Evolutionary conservation across 2,888 invertebrate genomes (phyloP), one percentile per base, ranked within the genome.

Genomic region (Conops quadrifasciatus): DNA sequence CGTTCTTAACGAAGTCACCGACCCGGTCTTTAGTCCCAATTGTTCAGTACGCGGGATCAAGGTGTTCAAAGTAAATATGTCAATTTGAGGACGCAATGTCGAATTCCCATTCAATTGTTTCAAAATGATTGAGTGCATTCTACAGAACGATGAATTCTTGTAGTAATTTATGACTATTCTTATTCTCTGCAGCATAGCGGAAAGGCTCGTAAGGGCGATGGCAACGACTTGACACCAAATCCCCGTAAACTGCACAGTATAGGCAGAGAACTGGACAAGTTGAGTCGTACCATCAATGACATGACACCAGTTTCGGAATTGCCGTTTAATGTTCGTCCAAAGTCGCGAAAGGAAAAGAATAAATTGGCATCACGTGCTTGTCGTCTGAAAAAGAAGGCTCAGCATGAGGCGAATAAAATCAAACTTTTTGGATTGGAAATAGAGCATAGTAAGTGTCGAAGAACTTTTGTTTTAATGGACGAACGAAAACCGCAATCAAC

Each of bases 381-480:
- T 84, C 91, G 98, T 47, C 88, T 98, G 81, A 98, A 98, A 90
- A 98, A 98, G 87, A 98, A 98, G 87, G 98, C 98, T 4, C 98
- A 98, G 83, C 98, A 98, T 85, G 98, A 98, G 87, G 98, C 98
- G 2, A 98, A 98, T 84, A 98, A 98, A 87, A 91, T 98, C 70
- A 98, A 98, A 87, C 87, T 98, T 2, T 94, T 91, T 83, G 98
- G 98, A 49, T 88, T 98, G 78, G 96, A 97, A 86, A 90, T 91
- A 80, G 98, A 98, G 87, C 98, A 98, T 86, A 94, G 97, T 96
- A 88, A 91, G 93, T 90, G 15, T 13, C 45, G n/a, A 53, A n/a
- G n/a, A n/a, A n/a, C n/a, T n/a, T n/a, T n/a, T n/a, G n/a, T n/a
- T n/a, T n/a, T n/a, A n/a, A n/a, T n/a, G n/a, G n/a, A n/a, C n/a